Evolutionary conservation across 1,140 invertebrate genomes (phyloP), one percentile per base, ranked within the genome.

Genomic region (Bombus balteatus): DNA sequence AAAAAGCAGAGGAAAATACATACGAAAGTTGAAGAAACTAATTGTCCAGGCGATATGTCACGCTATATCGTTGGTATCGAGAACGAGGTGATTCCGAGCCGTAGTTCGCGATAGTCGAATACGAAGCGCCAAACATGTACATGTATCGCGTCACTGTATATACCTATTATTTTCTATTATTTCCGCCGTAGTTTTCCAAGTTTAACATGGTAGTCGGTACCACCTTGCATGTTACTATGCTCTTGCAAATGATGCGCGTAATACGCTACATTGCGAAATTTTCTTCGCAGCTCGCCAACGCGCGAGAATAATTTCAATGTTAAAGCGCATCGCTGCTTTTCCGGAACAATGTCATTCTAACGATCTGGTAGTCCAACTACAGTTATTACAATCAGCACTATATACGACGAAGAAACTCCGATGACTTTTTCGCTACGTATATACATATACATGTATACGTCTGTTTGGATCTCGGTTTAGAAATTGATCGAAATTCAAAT

Each of bases 171-270:
- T 32, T 34, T 18, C n/a, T 34, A 18, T 28, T 32, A 41, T 12
- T 53, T 28, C 47, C 18, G 15, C 47, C 6, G 13, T 18, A 41
- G 10, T 76, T 83, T 28, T 34, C 15, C 22, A 66, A 66, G 70
- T 65, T 83, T 70, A 53, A 47, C 59, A 32, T 28, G 41, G 1
- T 68, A 25, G 15, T 10, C 12, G 62, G 4, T 32, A 28, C 32
- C 32, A 43, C 13, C 28, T 34, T 34, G 62, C 47, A 22, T 41
- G 4, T 28, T 25, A 70, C 22, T 9, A 25, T 78, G 22, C 10
- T 43, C 59, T 79, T 47, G n/a, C 34, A 85, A 89, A 62, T 62
- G 57, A 34, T 77, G 62, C 76, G 70, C 47, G 66, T 81, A 81
- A 81, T 47, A 34, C 32, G 71, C 5, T 39, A n/a, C 37, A 28